phyloP scores from a whole-genome alignment of 1,140 invertebrate species.

The Metaphire vulgaris region DNA sequence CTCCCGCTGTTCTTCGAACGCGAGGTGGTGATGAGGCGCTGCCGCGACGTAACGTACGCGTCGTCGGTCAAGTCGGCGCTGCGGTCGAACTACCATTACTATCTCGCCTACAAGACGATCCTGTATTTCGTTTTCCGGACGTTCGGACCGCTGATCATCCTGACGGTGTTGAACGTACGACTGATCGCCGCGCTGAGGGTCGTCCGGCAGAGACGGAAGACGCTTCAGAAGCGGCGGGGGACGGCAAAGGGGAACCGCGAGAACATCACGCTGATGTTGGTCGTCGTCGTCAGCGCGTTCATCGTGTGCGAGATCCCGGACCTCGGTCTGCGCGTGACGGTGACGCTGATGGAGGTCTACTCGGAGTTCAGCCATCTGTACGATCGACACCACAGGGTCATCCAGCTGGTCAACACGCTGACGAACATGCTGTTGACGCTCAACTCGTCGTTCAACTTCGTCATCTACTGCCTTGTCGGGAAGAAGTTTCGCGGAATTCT shows the following conservation, averaged over 20 bases:
- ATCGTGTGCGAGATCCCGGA: slow-evolving; percentile 27
- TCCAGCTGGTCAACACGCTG: not conserved
- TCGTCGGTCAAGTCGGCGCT: slow-evolving; percentile 15
- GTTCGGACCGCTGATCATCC: slow-evolving; percentile 26
- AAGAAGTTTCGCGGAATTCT: slow-evolving; percentile 19
- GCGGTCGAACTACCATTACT: slow-evolving; percentile 26
- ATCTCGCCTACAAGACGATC: slow-evolving; percentile 30
- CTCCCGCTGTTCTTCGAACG: slow-evolving; percentile 28
- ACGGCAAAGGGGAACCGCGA: slow-evolving; percentile 48
- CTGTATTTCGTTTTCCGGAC: slow-evolving; percentile 30
- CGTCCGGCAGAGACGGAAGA: not conserved
- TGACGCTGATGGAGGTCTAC: slow-evolving; percentile 12
- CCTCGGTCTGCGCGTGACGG: slow-evolving; percentile 13
- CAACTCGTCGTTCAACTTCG: slow-evolving; percentile 22
- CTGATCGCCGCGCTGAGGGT: slow-evolving; percentile 17
- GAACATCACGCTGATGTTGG: slow-evolving; percentile 35
- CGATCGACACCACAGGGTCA: not conserved
- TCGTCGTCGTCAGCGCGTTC: slow-evolving; percentile 26
- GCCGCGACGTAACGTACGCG: not conserved
- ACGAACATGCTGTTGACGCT: slow-evolving; percentile 23
- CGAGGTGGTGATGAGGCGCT: not conserved
- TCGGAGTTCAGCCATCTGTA: not conserved
- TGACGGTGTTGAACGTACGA: slow-evolving; percentile 21
- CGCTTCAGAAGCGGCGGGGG: slow-evolving; percentile 15
- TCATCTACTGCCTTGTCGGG: slow-evolving; percentile 16